Percentiles rank a stretch among this genome's conserved stretches.
phyloP scores from a whole-genome alignment of 1,140 invertebrate species.

The Sitobion miscanthi region DNA sequence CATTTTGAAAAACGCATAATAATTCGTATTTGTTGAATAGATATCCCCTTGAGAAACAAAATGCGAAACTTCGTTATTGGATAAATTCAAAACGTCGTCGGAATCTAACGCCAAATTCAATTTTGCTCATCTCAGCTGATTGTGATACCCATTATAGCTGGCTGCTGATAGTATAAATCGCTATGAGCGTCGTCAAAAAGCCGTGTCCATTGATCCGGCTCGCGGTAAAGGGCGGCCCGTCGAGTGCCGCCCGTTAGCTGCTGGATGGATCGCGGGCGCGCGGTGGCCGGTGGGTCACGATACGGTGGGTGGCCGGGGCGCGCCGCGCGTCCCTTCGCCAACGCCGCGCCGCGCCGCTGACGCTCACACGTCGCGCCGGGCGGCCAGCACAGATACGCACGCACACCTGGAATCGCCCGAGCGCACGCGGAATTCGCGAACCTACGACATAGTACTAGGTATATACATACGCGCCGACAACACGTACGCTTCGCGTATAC shows the following conservation, averaged over 20 bases:
- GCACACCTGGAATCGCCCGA: neutral
- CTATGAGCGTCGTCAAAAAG: neutral
- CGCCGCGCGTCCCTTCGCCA: neutral
- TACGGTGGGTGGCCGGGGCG: neutral
- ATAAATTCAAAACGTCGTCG: too few species aligned
- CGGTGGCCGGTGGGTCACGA: neutral
- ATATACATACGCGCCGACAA: neutral
- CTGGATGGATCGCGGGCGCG: neutral
- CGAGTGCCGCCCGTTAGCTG: neutral
- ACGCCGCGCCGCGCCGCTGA: neutral
- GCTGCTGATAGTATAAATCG: too few species aligned
- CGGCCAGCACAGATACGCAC: neutral
- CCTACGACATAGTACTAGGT: neutral
- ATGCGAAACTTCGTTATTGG: too few species aligned
- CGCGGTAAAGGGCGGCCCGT: slow-evolving; percentile 16
- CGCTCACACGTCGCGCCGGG: neutral
- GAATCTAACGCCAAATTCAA: too few species aligned
- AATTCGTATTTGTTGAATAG: too few species aligned
- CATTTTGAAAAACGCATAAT: neutral
- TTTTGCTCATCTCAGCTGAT: neutral
- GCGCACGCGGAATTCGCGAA: neutral
- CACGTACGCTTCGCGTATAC: neutral
- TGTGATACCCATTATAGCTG: neutral
- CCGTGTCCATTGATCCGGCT: neutral
- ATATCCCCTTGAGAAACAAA: too few species aligned